Conservation (phyloP, 1,140 invertebrate genomes). For the Drosophila melanica region DNA sequence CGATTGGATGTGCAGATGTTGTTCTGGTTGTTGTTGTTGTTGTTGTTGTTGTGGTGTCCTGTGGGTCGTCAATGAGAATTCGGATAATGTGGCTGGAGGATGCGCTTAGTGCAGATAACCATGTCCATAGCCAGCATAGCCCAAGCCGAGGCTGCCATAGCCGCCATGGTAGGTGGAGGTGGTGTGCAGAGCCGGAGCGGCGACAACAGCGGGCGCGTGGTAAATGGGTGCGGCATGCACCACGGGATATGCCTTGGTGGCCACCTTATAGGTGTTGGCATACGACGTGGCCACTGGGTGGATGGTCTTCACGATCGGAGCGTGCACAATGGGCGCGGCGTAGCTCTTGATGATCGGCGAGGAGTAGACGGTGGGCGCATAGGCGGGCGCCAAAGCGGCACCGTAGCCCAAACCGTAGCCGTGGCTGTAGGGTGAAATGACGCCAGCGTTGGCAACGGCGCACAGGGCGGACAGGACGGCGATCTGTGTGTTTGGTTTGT, state of each 20-base stretch:
- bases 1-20: constrained; percentile 16
- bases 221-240: constrained; percentile 78
- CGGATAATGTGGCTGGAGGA: not conserved
- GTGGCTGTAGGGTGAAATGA: constrained; percentile 74
- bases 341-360: constrained; percentile 79
- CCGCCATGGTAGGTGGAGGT: constrained; percentile 75
- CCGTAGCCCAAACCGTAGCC: constrained; percentile 60
- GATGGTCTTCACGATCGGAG: constrained; percentile 68
- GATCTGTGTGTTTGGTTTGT: constrained; percentile 36
- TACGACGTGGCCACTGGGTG: constrained; percentile 85
- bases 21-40: constrained; percentile 8
- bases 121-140: constrained; percentile 64
- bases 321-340: constrained; percentile 81
- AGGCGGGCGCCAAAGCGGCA: constrained; percentile 51
- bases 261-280: constrained; percentile 86
- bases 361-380: constrained; percentile 68
- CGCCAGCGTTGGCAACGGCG: constrained; percentile 77
- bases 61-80: constrained; percentile 48
- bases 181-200: constrained; percentile 73
- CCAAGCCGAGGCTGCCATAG: constrained; percentile 57
- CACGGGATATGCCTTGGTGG: constrained; percentile 75
- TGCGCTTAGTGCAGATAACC: constrained; percentile 66
- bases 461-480: constrained; percentile 75
- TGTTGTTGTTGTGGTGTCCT: constrained; percentile 18
- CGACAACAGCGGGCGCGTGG: constrained; percentile 71